Evolutionary conservation across 92 coral and sea anemone species (phyloP), one percentile per base, ranked within the genome.

Genomic region (Porites cylindrica): DNA sequence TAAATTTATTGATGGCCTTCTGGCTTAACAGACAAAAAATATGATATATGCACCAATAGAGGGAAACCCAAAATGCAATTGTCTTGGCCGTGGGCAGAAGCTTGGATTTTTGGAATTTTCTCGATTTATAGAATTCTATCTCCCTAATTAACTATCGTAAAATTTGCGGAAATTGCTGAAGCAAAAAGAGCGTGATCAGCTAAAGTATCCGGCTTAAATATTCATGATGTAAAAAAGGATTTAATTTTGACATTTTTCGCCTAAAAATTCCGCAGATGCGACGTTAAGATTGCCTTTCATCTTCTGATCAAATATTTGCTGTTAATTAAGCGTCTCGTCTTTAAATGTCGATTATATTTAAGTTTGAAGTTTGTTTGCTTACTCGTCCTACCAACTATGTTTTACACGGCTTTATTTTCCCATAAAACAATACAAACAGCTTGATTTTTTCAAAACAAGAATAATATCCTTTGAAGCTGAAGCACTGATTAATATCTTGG

Each of bases 141-240:
- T 64, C 53, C 73, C 64, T 75, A 83, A 75, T 73, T 83, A 73
- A 73, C 64, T 74, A 61, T 83, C 64, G 69, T 83, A 72, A 75
- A 83, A 75, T 32, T 64, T 83, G 74, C 87, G 87, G 87, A 83
- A 83, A 83, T 83, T 73, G 80, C 80, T 74, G 63, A 83, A 83
- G 75, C 70, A 80, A 83, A 83, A 83, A 73, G 63, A 73, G 80
- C 52, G 63, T 63, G 87, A 83, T 83, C 74, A 51, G 64, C 87
- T 32, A 51, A 83, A 83, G 87, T 83, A 83, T 83, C 87, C 87
- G 87, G 87, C 87, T 62, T 83, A 73, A 83, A 83, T 83, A 83
- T 83, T 83, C 87, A 83, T 83, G 87, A 74, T 61, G 65, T 52
- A 64, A 83, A 83, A 82, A 66, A 82, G 86, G 78, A 83, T 74